Base-by-base conservation (phyloP, 2,888 invertebrate genomes). In the Idaea aversata region DNA sequence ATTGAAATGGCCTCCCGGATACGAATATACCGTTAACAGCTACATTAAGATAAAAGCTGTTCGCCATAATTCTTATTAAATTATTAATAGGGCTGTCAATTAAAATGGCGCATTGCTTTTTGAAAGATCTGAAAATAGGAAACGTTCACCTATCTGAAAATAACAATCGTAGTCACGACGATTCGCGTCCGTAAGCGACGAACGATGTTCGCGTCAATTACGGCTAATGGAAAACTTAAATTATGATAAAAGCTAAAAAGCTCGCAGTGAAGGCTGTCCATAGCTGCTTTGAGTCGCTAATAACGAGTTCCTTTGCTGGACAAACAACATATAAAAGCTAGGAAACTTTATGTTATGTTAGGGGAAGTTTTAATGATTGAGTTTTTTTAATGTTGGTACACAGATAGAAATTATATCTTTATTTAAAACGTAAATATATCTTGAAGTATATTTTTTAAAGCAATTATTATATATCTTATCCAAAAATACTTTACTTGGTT, bases 141-240 rank as follows among this genome's bases (percentile, higher is more conserved):
- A 88, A 88, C 90, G 86, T 88, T 90, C 85, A 87, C 90, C 86
- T 88, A 88, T 90, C 87, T 84, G 86, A 88, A 90, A 89, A 90
- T 91, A 88, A 87, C 90, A 88, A 88, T 90, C 83, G 86, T 80
- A 79, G 83, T 34, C 34, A 59, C 82, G 80, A 75, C 83, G 86
- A 86, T 85, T 84, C 84, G 85, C 86, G 80, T 79, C 86, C 78
- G 88, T 91, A 91, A 93, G 92, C 90, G 93, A 90, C 84, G 88
- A 92, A 93, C 91, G 91, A 86, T 93, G 92, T 93, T 90, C 90
- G 84, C 87, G 92, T 93, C 93, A 93, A 93, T 92, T 91, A 92
- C 83, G 80, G 86, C 90, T 92, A 92, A 93, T 93, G 93, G 91
- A 91, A 90, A 91, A 93, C 91, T 92, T 92, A 91, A 93, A 93